Percentiles rank a stretch among this genome's conserved stretches.
phyloP scores from a whole-genome alignment of 2,797 vertebrate species.

The Cynodonichthys magdalenae region DNA sequence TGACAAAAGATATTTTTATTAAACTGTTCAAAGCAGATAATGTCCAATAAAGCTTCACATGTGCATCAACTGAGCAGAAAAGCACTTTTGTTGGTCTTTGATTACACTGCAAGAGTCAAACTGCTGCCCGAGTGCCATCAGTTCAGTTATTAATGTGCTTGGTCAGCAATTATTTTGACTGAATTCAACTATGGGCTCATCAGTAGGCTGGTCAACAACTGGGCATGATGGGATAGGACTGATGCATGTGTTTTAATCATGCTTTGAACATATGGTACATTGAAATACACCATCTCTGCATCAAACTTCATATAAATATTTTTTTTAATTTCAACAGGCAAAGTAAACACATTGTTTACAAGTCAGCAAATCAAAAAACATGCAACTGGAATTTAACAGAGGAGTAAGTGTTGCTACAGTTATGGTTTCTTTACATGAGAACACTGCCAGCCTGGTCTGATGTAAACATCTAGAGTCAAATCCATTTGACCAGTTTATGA shows the following conservation, averaged over 20 bases:
- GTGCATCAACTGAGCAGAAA: background rate
- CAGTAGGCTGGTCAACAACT: background rate
- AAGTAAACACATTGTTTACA: background rate
- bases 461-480: background rate
- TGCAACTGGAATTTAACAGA: background rate
- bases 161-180: constrained; percentile 12
- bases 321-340: too few species aligned
- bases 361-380: background rate
- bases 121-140: constrained; percentile 4
- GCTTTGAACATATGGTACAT: too few species aligned
- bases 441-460: background rate
- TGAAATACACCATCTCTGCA: too few species aligned
- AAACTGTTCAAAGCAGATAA: too few species aligned
- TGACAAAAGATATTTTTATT: too few species aligned
- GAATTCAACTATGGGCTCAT: constrained; percentile 1
- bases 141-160: background rate
- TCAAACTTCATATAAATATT: too few species aligned
- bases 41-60: too few species aligned
- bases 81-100: background rate
- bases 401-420: too few species aligned
- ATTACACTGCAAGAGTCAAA: constrained; percentile 1
- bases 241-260: too few species aligned
- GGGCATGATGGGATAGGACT: background rate
- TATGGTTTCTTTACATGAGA: too few species aligned
- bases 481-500: background rate